Conservation (phyloP, 2,113 vertebrate species). For the Malurus alboscapulatus region DNA sequence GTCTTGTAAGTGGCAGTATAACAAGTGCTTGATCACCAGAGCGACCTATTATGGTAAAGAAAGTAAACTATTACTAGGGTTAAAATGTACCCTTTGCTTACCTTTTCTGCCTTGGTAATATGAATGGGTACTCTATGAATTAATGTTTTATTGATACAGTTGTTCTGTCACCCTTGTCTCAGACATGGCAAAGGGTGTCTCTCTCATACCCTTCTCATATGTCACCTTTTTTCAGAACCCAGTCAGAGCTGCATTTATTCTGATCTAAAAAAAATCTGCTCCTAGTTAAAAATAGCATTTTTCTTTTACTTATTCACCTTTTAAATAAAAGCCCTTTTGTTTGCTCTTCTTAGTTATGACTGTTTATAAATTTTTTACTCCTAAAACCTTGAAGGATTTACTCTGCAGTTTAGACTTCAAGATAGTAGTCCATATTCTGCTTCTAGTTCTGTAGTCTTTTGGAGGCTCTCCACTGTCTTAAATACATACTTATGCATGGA, state of each 20-base stretch:
- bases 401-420: background rate
- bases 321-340: background rate
- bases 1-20: background rate
- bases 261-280: background rate
- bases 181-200: background rate
- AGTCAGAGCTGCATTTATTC: background rate
- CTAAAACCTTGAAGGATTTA: background rate
- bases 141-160: background rate
- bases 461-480: background rate
- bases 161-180: background rate
- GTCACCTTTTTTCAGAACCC: background rate
- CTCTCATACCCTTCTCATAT: background rate
- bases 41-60: background rate
- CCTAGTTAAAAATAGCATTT: background rate
- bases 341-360: background rate
- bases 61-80: background rate
- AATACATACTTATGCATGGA: background rate
- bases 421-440: background rate
- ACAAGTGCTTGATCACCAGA: background rate
- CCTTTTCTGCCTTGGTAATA: background rate
- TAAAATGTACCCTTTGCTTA: background rate
- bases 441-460: background rate
- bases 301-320: background rate
- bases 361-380: conserved; percentile 9
- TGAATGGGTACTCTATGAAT: background rate